Evolutionary conservation across 2,888 invertebrate genomes (phyloP), one percentile per base, ranked within the genome.

Genomic region (Hypolimnas misippus): DNA sequence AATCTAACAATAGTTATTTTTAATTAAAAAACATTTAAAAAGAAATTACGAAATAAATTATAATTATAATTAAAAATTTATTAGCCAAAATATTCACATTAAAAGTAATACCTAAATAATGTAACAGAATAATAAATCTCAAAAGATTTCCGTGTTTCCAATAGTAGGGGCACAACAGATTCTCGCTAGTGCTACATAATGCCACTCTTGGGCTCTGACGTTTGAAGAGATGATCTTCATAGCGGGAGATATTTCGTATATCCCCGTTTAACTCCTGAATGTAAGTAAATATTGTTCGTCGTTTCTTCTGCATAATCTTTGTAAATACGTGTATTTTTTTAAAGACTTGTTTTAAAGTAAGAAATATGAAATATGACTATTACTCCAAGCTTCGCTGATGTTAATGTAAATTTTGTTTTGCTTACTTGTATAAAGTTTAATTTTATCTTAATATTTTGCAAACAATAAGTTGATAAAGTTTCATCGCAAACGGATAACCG

Each of bases 141-240:
- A 12, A 46, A 46, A 46, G 12, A 4, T 46, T 70, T 62, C 73
- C 71, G 72, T 73, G 71, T 68, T 63, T 67, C 69, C 65, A 68
- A 35, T 57, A 12, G 56, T 56, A 62, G 52, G 40, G 58, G 64
- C 44, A 60, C 57, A 65, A 60, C 70, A 70, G 68, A 73, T 73
- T 71, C 63, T 46, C 21, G 31, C 63, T 68, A 66, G 55, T 65
- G 66, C 63, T 66, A 66, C 73, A 71, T 73, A 74, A 66, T 74
- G 68, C 70, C 62, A 68, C 75, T 63, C 76, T 69, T 64, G 75
- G 73, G 76, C 70, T 66, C 65, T 64, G 68, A 61, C 71, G 67
- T 70, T 76, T 71, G 70, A 71, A 69, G 71, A 74, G 80, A 79
- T 82, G 75, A 81, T 83, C 79, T 78, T 79, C 78, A 77, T 77